Base-by-base conservation (phyloP, 2,113 vertebrate genomes). In the Tragelaphus strepsiceros region DNA sequence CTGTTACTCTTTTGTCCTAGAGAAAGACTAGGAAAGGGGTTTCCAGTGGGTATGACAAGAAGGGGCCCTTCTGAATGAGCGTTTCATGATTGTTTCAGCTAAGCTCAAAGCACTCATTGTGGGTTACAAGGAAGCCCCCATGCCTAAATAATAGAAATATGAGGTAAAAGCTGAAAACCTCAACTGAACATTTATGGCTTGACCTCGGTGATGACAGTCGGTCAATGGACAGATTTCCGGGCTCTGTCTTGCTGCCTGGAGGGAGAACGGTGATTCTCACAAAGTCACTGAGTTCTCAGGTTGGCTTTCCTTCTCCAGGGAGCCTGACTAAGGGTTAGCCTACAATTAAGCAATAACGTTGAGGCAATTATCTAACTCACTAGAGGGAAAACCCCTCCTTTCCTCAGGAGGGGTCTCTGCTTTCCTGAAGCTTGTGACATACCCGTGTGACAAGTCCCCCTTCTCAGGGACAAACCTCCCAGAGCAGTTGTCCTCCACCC, bases 391-490 rank as follows among this genome's bases (percentile, higher is more conserved):
- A 87, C 51, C 9, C 39, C 95, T 10, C 12, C 24, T 56, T 92
- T 93, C 90, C 97, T 87, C 81, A 28, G 67, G 88, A 92, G 97
- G 95, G 95, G 95, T 85, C 82, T 98, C 90, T 5, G 95, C 54
- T 98, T 97, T 94, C 95, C 51, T 6, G 28, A 88, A 93, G 35
- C 62, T 90, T 24, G 78, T 5, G 83, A 56, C 17, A 39, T 11
- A 83, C 56, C 59, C 2, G 24, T 62, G n/a, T 24, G 94, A 77
- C 59, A 56, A 43, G 88, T 94, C 90, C 71, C 85, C 88, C 92
- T 94, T 88, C 94, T 85, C 26, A 46, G 90, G 89, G 54, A 96
- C 64, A 64, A 82, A 78, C 1, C 22, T 95, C 90, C 53, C 94
- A 39, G 58, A 94, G 74, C 95, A 92, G 80, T 88, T 97, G 94